phyloP scores from a whole-genome alignment of 2,113 vertebrate species.

The Lasiurus borealis region DNA sequence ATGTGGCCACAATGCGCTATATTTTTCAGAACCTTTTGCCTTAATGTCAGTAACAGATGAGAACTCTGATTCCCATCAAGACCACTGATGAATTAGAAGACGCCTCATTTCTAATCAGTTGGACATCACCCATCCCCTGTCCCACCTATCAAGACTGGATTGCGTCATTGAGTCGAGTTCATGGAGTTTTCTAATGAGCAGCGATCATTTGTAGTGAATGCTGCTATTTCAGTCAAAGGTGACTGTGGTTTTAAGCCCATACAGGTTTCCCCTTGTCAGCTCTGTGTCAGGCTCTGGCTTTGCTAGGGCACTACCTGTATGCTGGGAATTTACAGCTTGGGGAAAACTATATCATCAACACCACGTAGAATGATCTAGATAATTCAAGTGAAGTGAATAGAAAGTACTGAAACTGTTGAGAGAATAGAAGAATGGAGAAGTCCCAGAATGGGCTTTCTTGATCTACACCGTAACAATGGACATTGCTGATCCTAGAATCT shows the following conservation, averaged over 20 bases:
- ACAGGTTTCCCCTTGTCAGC: background rate
- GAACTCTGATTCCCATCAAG: background rate
- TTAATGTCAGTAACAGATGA: background rate
- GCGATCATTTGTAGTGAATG: background rate
- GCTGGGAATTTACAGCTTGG: background rate
- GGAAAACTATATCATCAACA: background rate
- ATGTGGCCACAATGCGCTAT: background rate
- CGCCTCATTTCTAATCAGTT: background rate
- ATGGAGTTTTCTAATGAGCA: background rate
- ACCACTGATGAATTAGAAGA: background rate
- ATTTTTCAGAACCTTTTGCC: background rate
- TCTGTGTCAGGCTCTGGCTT: background rate
- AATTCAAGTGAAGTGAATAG: background rate
- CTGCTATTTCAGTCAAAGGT: background rate
- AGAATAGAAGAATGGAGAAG: background rate
- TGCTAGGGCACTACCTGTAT: accelerated
- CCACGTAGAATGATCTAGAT: background rate
- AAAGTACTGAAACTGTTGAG: background rate
- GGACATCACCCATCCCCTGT: accelerated
- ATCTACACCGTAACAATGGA: accelerated
- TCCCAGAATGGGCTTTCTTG: background rate
- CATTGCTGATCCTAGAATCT: background rate
- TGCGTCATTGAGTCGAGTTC: background rate
- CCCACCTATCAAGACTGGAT: background rate
- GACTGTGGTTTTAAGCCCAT: background rate